A percentile compares a stretch with the other conserved stretches of the same genome.
phyloP scores from a whole-genome alignment of 2,888 invertebrate genomes.

The Machimus rusticus region DNA sequence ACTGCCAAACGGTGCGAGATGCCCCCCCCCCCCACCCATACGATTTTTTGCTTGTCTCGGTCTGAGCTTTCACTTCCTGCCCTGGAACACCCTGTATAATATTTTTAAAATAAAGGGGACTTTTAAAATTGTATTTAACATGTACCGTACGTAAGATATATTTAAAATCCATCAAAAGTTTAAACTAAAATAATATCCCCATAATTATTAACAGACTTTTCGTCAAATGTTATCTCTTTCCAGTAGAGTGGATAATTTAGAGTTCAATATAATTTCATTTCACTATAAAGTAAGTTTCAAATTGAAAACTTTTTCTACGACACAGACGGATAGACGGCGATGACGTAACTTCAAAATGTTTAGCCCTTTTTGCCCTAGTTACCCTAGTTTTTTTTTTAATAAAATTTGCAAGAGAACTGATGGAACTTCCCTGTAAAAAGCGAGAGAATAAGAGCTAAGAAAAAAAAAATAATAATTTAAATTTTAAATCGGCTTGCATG shows the following conservation, averaged over 20 bases:
- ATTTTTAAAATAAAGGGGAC: too few species aligned
- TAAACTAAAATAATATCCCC: background rate
- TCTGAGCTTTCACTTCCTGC: too few species aligned
- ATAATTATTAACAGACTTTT: background rate
- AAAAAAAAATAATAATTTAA: background rate
- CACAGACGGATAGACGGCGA: background rate
- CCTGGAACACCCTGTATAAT: too few species aligned
- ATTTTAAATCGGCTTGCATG: background rate
- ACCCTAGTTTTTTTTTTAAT: background rate
- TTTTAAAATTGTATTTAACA: too few species aligned
- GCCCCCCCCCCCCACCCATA: too few species aligned
- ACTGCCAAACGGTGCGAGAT: too few species aligned
- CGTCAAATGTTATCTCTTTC: background rate
- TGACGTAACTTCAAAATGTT: background rate
- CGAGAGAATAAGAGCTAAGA: background rate
- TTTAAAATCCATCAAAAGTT: background rate
- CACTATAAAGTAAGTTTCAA: background rate
- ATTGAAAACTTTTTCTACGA: background rate
- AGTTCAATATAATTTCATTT: background rate
- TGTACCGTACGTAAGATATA: too few species aligned
- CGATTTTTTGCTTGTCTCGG: too few species aligned
- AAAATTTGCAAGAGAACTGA: background rate
- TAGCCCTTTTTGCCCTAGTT: background rate
- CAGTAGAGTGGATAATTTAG: background rate
- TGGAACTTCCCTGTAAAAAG: background rate